Evolutionary conservation across 2,797 vertebrate genomes (phyloP).

Genomic region (Okamejei kenojei): DNA sequence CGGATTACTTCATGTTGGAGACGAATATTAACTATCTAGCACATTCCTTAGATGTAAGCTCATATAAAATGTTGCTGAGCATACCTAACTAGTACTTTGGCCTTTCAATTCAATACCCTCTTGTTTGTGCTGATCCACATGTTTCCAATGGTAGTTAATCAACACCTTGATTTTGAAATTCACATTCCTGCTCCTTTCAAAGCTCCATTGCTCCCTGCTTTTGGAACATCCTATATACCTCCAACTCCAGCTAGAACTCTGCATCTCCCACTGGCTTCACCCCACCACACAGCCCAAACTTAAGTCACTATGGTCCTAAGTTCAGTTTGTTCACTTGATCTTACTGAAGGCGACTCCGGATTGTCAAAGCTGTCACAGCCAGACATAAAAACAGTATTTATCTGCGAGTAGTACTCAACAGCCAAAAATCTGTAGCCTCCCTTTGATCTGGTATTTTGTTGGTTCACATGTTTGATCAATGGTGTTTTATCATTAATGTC

Average conservation of each 20-base stretch:
- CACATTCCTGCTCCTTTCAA: neutral
- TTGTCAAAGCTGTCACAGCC: no score
- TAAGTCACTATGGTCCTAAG: neutral
- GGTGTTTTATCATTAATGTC: no score
- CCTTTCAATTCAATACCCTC: neutral
- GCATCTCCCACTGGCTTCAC: neutral
- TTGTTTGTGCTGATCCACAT: neutral
- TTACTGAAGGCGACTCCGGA: no score
- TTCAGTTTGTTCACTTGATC: neutral
- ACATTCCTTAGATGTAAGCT: neutral
- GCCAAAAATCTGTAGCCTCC: no score
- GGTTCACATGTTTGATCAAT: no score
- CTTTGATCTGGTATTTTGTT: no score
- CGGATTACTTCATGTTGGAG: neutral
- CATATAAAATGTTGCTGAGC: neutral
- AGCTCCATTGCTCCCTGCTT: neutral
- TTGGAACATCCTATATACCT: neutral
- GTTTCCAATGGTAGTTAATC: neutral
- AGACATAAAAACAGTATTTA: no score
- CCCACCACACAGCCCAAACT: neutral
- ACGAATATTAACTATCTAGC: neutral
- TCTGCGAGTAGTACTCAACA: no score
- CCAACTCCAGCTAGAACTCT: neutral
- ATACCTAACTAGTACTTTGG: neutral
- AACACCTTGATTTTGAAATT: neutral